Percentiles rank a stretch among this genome's conserved stretches.
These are phyloP conservation scores for Apis florea DNA, from an alignment of 1,140 invertebrate species.

Conservation along the genomic window DNA sequence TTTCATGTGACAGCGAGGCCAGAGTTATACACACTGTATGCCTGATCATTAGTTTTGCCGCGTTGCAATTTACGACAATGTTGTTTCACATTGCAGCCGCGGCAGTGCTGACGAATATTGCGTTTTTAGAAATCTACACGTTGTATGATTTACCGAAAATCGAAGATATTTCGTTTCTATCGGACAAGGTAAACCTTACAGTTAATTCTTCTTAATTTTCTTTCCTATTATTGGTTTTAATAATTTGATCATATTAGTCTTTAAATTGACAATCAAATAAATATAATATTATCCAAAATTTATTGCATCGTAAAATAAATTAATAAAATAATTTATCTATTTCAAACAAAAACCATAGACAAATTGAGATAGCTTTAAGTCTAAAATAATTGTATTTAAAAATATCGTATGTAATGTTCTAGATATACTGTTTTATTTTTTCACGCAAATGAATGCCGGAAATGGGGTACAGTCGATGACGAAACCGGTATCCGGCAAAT, in stretches of 20 bases:
- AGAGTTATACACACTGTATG: constrained; percentile 1
- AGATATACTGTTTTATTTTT: neutral
- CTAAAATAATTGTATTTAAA: neutral
- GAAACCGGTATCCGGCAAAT: neutral
- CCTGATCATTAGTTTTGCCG: neutral
- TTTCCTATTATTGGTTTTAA: neutral
- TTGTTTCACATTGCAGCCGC: constrained; percentile 43
- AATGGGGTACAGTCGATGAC: neutral
- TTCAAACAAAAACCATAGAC: too few species aligned
- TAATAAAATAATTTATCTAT: neutral
- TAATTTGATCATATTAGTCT: too few species aligned
- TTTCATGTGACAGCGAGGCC: neutral
- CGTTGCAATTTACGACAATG: constrained; percentile 40
- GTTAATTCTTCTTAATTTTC: neutral
- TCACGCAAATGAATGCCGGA: constrained; percentile 7
- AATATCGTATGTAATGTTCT: neutral
- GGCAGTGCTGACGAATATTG: constrained; percentile 41
- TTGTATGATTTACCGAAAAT: neutral
- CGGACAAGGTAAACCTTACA: constrained; percentile 35
- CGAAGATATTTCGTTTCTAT: neutral
- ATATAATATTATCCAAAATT: neutral
- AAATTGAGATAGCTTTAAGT: neutral
- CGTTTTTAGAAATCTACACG: constrained; percentile 42
- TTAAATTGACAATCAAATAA: too few species aligned
- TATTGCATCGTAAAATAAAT: neutral